Base-by-base conservation (phyloP, 1,140 invertebrate species). In the Drosophila rhopaloa region DNA sequence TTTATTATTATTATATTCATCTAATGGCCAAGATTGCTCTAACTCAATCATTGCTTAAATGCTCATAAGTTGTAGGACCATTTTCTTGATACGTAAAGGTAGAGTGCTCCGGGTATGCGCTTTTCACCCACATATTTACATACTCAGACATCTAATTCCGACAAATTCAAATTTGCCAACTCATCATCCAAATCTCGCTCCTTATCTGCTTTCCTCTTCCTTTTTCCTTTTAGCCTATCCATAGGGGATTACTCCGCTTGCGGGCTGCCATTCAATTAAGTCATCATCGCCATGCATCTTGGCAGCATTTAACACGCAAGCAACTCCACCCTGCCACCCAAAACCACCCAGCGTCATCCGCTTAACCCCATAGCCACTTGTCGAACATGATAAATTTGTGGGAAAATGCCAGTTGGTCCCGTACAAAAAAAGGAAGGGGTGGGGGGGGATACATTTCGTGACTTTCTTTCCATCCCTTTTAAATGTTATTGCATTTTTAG, bases 351-450 rank as follows among this genome's bases (percentile, higher is more conserved):
- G 24, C 24, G 4, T 24, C 24, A 24, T 24, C 24, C 68, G 11
- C 27, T 59, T 62, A 62, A 24, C 46, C 56, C 38, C 59, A 47
- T 40, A 50, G 77, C 78, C 76, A 79, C 76, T 66, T 82, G 76
- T 82, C 79, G 79, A 88, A 88, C 83, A 82, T 82, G 83, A 88
- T 88, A 82, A 88, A 88, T 86, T 82, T 82, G 70, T 73, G 66
- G 58, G 56, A 72, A 61, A 79, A 62, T 75, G 61, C 24, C 81
- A 71, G 68, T 70, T 78, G 73, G 51, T 65, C 51, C 13, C 41
- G 8, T 27, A 9, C 51, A 50, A n/a, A 51, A 63, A 67, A 43
- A 44, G 24, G 40, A 24, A 29, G 16, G 10, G 27, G 37, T 37
- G 5, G n/a, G n/a, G n/a, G n/a, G n/a, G n/a, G n/a, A n/a, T n/a